phyloP scores from a whole-genome alignment of 2,888 invertebrate genomes.

The Sinohyriopsis cumingii region DNA sequence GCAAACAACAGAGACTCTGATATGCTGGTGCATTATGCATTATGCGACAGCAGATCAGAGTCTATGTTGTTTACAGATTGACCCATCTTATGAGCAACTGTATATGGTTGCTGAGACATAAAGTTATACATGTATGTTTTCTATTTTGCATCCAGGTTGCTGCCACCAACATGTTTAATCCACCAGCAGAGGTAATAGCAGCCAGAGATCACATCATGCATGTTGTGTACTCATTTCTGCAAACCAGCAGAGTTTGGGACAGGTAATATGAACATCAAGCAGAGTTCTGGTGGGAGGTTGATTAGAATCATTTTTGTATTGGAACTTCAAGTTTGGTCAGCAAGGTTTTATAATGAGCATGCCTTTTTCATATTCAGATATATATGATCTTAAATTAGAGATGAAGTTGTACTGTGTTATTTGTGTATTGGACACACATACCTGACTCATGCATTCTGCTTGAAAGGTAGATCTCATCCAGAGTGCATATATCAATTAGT shows the following conservation, averaged over 20 bases:
- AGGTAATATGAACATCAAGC: constrained; percentile 36
- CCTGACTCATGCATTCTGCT: too few species aligned
- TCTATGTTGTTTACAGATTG: neutral
- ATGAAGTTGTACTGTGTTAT: too few species aligned
- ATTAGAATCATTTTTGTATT: neutral
- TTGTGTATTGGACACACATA: too few species aligned
- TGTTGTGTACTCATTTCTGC: constrained; percentile 70
- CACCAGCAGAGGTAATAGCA: constrained; percentile 68
- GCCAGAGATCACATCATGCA: constrained; percentile 71
- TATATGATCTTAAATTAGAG: too few species aligned
- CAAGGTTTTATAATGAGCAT: too few species aligned
- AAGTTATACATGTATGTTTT: neutral
- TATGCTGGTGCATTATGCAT: neutral
- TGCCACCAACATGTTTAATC: constrained; percentile 68
- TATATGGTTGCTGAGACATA: neutral
- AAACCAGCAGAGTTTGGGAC: constrained; percentile 63
- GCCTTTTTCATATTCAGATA: too few species aligned
- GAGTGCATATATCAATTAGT: too few species aligned
- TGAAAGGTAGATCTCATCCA: too few species aligned
- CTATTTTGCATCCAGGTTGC: constrained; percentile 56
- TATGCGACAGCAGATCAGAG: neutral
- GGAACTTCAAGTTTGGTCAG: too few species aligned
- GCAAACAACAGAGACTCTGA: too few species aligned
- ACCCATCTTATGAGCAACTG: neutral
- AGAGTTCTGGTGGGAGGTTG: neutral